Evolutionary conservation across 2,113 vertebrate species (phyloP).

Genomic region (Donacobius atricapilla): DNA sequence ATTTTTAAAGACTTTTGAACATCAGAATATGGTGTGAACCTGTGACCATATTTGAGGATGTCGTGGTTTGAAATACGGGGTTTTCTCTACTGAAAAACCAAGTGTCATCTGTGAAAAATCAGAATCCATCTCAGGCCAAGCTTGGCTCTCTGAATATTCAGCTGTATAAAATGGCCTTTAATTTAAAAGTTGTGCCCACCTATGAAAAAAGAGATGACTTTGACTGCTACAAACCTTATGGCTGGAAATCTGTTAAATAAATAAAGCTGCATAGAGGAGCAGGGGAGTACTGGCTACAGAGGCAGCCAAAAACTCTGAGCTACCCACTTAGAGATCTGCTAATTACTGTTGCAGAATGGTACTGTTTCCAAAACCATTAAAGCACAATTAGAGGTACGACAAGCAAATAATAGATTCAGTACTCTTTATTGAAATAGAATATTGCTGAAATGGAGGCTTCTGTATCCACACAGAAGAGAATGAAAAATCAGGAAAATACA

Average conservation of each 20-base stretch:
- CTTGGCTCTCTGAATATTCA: not conserved
- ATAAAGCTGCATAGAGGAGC: not conserved
- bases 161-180: not conserved
- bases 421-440: not conserved
- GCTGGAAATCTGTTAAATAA: not conserved
- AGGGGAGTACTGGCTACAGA: not conserved
- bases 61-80: not conserved
- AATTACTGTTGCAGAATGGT: not conserved
- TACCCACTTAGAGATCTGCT: not conserved
- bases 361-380: not conserved
- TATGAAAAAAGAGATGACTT: not conserved
- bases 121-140: not conserved
- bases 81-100: not conserved
- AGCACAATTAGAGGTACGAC: not conserved
- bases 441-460: not conserved
- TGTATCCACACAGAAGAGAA: not conserved
- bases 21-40: not conserved
- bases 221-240: not conserved
- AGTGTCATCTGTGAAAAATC: not conserved
- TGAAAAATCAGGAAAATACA: not conserved
- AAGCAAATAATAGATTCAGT: not conserved
- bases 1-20: not conserved
- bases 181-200: not conserved
- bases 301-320: not conserved
- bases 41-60: not conserved